Evolutionary conservation across 30 jellyfish, hydroid and myxozoan species (phyloP), one percentile per base, ranked within the genome.

Genomic region (Sanderia malayensis): DNA sequence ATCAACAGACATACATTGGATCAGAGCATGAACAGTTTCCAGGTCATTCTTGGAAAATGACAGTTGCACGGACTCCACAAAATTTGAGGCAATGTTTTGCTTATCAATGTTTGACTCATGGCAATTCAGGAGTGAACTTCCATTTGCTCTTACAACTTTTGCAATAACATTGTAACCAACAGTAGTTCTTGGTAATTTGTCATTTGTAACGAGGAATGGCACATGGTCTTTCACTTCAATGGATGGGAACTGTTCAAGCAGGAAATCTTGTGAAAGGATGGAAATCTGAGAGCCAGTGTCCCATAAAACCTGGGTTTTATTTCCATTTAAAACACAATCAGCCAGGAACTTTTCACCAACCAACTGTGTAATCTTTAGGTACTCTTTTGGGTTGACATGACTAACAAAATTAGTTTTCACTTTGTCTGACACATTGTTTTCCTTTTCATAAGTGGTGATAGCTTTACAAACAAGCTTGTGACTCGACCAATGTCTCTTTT

Each of bases 201-300:
- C 31, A 20, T 57, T 57, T 20, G 68, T 57, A 57, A 57, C 68
- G 27, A 57, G 10, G 22, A 57, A 57, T 24, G 68, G 68, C 15
- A 41, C 55, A 41, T 13, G 22, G 69, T 58, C 69, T 29, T 58
- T 58, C 69, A 58, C 69, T 58, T 58, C 69, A 58, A 58, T 58
- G 69, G 69, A 24, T 58, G 69, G 69, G 22, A 58, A 58, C 69
- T 58, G 44, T 58, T 58, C 69, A 58, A 58, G 69, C 69, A 58
- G 69, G 22, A 58, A 58, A 13, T 58, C 69, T 1, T 58, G 69
- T 0, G 44, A 58, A 58, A 58, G 69, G 22, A 58, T 58, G 69
- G 69, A 67, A 45, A 67, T 45, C 34, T 67, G 80, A 37, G 66
- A 67, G 47, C 65, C 80, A 33, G 80, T 67, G 80, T 67, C 80